phyloP scores from a whole-genome alignment of 2,888 invertebrate genomes.

The Odontothrips loti region DNA sequence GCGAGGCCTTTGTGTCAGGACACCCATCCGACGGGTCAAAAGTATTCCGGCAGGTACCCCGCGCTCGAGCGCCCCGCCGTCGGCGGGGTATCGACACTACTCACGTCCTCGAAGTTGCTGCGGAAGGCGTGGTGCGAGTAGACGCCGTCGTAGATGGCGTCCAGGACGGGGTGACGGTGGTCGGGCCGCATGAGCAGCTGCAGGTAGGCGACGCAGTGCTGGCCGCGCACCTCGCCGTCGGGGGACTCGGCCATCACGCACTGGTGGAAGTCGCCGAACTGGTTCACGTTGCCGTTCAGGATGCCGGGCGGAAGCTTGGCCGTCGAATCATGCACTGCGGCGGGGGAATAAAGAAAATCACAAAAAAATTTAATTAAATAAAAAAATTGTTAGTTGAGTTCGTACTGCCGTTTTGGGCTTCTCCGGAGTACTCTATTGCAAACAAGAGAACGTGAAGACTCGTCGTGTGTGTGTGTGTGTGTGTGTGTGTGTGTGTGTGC shows the following conservation, averaged over 20 bases:
- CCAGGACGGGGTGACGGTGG: conserved; percentile 48
- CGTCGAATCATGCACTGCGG: conserved; percentile 65
- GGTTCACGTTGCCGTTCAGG: conserved; percentile 64
- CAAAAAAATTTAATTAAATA: too few species aligned
- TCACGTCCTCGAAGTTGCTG: conserved; percentile 63
- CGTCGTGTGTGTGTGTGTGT: too few species aligned
- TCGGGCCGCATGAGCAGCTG: conserved; percentile 51
- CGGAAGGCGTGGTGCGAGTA: conserved; percentile 61
- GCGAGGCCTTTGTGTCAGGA: too few species aligned
- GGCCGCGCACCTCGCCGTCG: conserved; percentile 52
- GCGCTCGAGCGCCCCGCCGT: neutral
- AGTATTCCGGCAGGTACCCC: too few species aligned
- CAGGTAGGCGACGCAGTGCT: conserved; percentile 62
- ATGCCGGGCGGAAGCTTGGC: conserved; percentile 66
- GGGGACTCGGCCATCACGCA: conserved; percentile 49
- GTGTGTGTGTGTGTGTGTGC: too few species aligned
- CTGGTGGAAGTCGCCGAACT: conserved; percentile 67
- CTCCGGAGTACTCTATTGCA: too few species aligned
- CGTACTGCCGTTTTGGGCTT: too few species aligned
- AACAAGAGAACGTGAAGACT: too few species aligned
- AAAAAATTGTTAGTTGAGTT: too few species aligned
- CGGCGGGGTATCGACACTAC: conserved; percentile 42
- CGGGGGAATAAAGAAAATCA: too few species aligned
- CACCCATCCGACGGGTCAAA: too few species aligned
- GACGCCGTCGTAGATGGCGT: conserved; percentile 51